Evolutionary conservation across 2,888 invertebrate species (phyloP).

Genomic region (Coenonympha glycerion): DNA sequence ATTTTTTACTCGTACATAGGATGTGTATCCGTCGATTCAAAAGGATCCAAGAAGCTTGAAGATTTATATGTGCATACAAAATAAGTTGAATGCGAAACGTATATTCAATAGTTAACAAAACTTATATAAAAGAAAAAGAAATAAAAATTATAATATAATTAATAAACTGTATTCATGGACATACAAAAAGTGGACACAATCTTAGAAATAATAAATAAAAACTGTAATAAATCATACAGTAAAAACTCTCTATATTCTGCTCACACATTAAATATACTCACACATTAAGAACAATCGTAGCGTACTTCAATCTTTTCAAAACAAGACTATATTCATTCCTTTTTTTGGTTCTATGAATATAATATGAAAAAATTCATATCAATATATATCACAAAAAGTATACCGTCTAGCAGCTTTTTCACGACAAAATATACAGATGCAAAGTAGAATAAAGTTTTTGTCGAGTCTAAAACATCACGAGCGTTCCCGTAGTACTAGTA

Average conservation of each 20-base stretch:
- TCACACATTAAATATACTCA: too few relatives aligned
- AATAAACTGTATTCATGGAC: too few relatives aligned
- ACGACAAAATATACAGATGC: constrained; percentile 4
- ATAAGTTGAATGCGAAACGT: background rate
- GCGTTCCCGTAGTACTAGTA: background rate
- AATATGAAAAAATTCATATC: background rate
- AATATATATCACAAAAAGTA: background rate
- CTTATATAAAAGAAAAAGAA: too few relatives aligned
- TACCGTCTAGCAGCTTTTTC: constrained; percentile 1
- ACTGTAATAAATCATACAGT: too few relatives aligned
- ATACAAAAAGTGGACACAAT: too few relatives aligned
- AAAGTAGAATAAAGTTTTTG: constrained; percentile 7
- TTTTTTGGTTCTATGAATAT: too few relatives aligned
- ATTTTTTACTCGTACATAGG: background rate
- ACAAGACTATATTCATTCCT: too few relatives aligned
- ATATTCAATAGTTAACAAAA: background rate
- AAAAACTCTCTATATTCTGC: too few relatives aligned
- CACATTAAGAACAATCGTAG: too few relatives aligned
- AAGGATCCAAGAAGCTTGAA: background rate
- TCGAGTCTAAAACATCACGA: constrained; percentile 1
- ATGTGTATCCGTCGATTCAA: background rate
- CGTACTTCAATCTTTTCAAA: too few relatives aligned
- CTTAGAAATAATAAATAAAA: too few relatives aligned
- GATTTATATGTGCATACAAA: background rate
- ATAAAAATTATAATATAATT: too few relatives aligned